Conservation (phyloP, 2,113 vertebrate genomes). For the Eretmochelys imbricata region DNA sequence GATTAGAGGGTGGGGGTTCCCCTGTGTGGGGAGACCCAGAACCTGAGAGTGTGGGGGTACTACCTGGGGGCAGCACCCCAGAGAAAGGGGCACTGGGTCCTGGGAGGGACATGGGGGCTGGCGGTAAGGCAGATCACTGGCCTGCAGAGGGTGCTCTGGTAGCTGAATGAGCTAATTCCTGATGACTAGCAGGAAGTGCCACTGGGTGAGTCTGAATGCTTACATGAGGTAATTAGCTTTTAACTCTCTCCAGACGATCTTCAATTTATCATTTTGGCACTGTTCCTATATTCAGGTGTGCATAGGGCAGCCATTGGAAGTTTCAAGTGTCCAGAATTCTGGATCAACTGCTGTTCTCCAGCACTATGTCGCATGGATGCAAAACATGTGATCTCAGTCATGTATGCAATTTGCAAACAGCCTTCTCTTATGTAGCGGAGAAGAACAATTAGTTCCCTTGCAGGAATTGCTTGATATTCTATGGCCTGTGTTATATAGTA, state of each 20-base stretch:
- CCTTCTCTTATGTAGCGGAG: background rate
- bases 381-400: background rate
- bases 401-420: background rate
- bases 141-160: too few species aligned
- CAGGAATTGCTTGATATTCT: background rate
- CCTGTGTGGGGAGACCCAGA: too few species aligned
- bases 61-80: too few species aligned
- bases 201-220: too few species aligned
- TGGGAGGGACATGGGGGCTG: too few species aligned
- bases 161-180: too few species aligned
- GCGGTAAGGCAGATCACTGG: too few species aligned
- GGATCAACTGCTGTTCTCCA: background rate
- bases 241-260: background rate
- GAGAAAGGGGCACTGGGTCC: too few species aligned
- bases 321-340: background rate
- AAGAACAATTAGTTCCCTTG: background rate
- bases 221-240: background rate
- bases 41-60: too few species aligned
- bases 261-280: background rate
- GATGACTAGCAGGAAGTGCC: too few species aligned
- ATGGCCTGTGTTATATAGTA: rapidly evolving
- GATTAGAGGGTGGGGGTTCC: too few species aligned
- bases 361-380: background rate
- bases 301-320: background rate
- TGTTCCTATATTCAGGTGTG: background rate